These are phyloP conservation scores for Elachura formosa DNA, from an alignment of 2,113 vertebrate species.

Conservation along the genomic window DNA sequence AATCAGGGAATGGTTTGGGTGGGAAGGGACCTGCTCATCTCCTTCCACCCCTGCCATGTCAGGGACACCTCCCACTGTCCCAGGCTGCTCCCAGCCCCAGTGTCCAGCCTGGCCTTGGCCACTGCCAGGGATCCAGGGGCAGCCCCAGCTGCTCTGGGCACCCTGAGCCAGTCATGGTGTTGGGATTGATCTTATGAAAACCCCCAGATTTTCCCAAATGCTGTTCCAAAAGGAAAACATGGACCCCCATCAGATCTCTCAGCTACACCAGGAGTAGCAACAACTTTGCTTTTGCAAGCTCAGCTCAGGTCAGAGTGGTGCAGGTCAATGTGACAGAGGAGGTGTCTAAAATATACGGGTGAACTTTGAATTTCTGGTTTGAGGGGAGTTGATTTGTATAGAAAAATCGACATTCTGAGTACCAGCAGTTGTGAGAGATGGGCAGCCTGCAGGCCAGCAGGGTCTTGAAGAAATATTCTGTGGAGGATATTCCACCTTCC, in stretches of 20 bases:
- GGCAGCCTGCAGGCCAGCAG: background rate
- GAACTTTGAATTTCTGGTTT: background rate
- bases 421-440: background rate
- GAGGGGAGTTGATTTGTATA: background rate
- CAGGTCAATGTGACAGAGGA: background rate
- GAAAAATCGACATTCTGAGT: background rate
- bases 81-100: background rate
- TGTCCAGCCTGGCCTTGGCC: background rate
- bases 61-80: background rate
- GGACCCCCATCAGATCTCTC: background rate
- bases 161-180: fast-evolving
- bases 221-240: background rate
- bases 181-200: background rate
- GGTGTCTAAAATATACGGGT: background rate
- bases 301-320: background rate
- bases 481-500: background rate
- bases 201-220: background rate
- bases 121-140: background rate
- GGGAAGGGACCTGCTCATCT: background rate
- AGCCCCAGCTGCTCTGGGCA: background rate
- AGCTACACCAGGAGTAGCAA: background rate
- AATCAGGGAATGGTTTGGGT: background rate
- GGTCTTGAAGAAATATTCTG: background rate
- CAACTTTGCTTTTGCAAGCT: background rate
- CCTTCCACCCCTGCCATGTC: background rate